These are phyloP conservation scores for Zelostemma sp. DNA, from an alignment of 1,140 invertebrate genomes.

Conservation along the genomic window DNA sequence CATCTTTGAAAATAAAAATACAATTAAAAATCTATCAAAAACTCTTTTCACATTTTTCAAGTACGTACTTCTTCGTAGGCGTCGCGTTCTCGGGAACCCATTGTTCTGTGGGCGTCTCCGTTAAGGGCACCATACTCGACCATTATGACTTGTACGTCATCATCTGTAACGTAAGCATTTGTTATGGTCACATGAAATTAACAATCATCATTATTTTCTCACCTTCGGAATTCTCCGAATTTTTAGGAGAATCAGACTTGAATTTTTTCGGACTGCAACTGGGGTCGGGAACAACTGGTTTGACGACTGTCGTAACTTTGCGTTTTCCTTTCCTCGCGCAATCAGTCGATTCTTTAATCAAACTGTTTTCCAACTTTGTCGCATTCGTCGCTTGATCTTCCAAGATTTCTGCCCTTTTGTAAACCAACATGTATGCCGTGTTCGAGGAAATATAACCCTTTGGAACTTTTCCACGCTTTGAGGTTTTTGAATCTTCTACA, in stretches of 20 bases:
- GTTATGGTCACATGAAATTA: neutral
- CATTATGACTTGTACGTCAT: constrained; percentile 29
- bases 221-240: constrained; percentile 4
- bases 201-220: neutral
- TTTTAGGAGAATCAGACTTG: constrained; percentile 27
- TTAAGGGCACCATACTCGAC: constrained; percentile 58
- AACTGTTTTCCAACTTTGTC: constrained; percentile 21
- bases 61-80: constrained; percentile 58
- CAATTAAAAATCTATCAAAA: constrained; percentile 4
- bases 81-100: constrained; percentile 63
- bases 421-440: constrained; percentile 80
- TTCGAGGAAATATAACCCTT: constrained; percentile 70
- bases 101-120: constrained; percentile 62
- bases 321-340: constrained; percentile 35
- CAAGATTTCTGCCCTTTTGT: constrained; percentile 58
- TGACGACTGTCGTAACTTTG: constrained; percentile 36
- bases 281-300: constrained; percentile 5
- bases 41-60: neutral
- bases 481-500: constrained; percentile 62
- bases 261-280: constrained; percentile 41
- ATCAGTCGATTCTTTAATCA: constrained; percentile 27
- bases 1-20: constrained; percentile 43
- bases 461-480: constrained; percentile 63
- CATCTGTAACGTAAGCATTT: constrained; percentile 5
- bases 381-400: constrained; percentile 1